Conservation (phyloP, 1,140 invertebrate genomes). For the Drosophila bifasciata region DNA sequence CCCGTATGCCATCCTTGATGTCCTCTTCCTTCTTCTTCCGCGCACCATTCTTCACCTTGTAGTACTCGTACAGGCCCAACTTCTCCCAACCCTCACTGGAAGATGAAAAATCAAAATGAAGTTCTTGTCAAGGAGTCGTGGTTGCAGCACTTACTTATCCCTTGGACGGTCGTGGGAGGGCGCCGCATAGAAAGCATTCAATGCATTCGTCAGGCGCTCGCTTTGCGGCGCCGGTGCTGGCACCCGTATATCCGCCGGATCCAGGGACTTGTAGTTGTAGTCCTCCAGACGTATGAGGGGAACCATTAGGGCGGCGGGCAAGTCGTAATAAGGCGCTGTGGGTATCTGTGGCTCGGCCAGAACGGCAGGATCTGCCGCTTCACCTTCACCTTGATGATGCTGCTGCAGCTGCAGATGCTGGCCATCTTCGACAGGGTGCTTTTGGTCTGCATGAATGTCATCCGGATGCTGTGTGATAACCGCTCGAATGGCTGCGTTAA, state of each 20-base stretch:
- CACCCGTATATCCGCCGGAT: conserved; percentile 94
- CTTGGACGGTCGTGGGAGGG: conserved; percentile 96
- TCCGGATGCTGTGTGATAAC: conserved; percentile 68
- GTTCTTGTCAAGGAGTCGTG: too few species aligned
- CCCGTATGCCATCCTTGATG: conserved; percentile 88
- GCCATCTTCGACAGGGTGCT: conserved; percentile 26
- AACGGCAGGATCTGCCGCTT: conserved; percentile 10
- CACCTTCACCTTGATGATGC: conserved; percentile 10
- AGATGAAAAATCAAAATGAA: conserved; percentile 48
- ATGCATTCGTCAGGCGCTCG: conserved; percentile 94
- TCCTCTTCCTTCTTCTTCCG: conserved; percentile 95
- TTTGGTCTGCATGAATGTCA: conserved; percentile 36
- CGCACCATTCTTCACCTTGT: conserved; percentile 96
- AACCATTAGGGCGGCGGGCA: conserved; percentile 97
- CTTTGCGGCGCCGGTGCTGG: conserved; percentile 97
- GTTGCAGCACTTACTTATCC: conserved; percentile 90
- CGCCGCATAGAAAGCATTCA: conserved; percentile 97
- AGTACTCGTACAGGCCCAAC: conserved; percentile 98
- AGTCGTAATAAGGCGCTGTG: conserved; percentile 96
- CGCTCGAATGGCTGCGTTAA: conserved; percentile 72
- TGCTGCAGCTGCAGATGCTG: conserved; percentile 3
- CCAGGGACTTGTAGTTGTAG: conserved; percentile 93
- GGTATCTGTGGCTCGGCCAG: conserved; percentile 92
- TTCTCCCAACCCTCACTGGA: conserved; percentile 98
- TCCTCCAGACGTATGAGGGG: conserved; percentile 96